Conservation (phyloP, 1,140 invertebrate species). For the Paraescarpia echinospica region DNA sequence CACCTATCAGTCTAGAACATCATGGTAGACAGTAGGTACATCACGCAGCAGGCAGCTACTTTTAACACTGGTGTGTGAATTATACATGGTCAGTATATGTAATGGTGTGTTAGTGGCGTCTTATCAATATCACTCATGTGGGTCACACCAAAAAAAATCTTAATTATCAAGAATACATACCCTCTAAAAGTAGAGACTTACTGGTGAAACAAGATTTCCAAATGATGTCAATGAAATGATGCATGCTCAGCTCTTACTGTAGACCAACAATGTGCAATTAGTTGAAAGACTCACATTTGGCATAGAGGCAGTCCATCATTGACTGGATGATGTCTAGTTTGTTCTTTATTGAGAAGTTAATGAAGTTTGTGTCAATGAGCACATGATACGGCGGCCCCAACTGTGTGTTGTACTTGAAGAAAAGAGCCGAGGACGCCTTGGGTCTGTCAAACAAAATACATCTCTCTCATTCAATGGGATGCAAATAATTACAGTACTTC, state of each 20-base stretch:
- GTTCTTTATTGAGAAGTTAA: constrained; percentile 98
- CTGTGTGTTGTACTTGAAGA: constrained; percentile 99
- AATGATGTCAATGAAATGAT: neutral
- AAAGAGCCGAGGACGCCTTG: constrained; percentile 87
- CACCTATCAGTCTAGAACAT: too few relatives aligned
- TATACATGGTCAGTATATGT: too few relatives aligned
- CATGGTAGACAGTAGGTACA: too few relatives aligned
- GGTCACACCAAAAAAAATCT: too few relatives aligned
- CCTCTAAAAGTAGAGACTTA: neutral
- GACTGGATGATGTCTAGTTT: constrained; percentile 95
- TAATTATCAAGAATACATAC: neutral
- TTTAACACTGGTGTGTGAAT: too few relatives aligned
- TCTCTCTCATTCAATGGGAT: neutral
- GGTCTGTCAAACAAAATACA: constrained; percentile 58
- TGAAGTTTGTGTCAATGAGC: constrained; percentile 96
- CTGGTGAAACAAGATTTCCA: neutral
- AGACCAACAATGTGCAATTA: neutral
- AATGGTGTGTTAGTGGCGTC: too few relatives aligned
- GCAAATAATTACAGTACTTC: too few relatives aligned
- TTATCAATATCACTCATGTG: too few relatives aligned
- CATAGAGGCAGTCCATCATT: constrained; percentile 99
- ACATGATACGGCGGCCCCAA: constrained; percentile 97
- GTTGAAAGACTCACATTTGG: constrained; percentile 75
- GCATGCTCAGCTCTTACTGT: neutral
- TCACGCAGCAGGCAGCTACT: too few relatives aligned